Evolutionary conservation across 1,140 invertebrate species (phyloP).

Genomic region (Brachystomella parvula): DNA sequence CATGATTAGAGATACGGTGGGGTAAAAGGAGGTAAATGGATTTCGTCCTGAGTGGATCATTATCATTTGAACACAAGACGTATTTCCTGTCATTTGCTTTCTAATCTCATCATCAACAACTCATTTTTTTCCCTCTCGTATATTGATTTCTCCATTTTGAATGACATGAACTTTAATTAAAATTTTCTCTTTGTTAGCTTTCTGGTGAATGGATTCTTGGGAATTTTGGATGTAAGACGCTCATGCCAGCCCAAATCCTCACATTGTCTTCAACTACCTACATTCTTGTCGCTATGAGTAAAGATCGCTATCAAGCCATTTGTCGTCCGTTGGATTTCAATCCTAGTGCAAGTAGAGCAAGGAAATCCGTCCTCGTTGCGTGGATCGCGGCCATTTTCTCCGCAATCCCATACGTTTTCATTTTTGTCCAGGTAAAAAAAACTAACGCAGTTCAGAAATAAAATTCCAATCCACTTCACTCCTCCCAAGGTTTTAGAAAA

Average conservation of each 20-base stretch:
- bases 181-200: constrained; percentile 40
- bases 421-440: constrained; percentile 43
- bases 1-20: too few species aligned
- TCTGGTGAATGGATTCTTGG: constrained; percentile 46
- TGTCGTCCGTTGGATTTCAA: constrained; percentile 45
- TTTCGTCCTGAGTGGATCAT: too few species aligned
- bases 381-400: constrained; percentile 46
- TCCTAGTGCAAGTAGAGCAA: constrained; percentile 32
- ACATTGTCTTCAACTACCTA: constrained; percentile 47
- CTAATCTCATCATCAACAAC: too few species aligned
- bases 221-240: constrained; percentile 43
- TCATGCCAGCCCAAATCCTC: constrained; percentile 46
- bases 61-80: too few species aligned
- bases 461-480: neutral
- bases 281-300: constrained; percentile 46
- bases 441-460: neutral
- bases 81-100: too few species aligned
- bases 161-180: neutral
- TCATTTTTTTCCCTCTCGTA: too few species aligned
- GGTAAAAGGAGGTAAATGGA: too few species aligned
- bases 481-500: neutral
- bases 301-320: constrained; percentile 46
- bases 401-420: constrained; percentile 46
- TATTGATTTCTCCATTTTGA: neutral
- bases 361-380: constrained; percentile 43